phyloP scores from a whole-genome alignment of 2,113 vertebrate species.

The Bubalus kerabau region DNA sequence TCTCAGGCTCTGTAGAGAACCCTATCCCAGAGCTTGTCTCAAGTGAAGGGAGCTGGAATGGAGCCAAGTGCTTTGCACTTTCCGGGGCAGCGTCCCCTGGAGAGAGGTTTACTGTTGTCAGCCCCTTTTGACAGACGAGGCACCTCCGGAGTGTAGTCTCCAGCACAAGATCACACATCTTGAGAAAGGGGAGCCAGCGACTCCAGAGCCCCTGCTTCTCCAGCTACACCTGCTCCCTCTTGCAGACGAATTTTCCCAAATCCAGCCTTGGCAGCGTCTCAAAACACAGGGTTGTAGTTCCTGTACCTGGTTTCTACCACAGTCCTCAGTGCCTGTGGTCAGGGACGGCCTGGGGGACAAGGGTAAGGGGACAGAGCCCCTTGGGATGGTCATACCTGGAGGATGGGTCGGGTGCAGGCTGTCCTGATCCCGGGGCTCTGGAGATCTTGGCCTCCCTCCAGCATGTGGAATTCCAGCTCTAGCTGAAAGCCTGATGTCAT shows the following conservation, averaged over 20 bases:
- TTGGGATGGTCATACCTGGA: neutral
- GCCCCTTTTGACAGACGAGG: neutral
- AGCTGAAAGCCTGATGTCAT: neutral
- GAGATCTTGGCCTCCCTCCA: neutral
- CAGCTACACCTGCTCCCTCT: neutral
- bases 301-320: neutral
- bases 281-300: neutral
- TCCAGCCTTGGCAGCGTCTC: neutral
- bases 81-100: fast-evolving
- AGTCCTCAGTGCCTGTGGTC: neutral
- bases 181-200: neutral
- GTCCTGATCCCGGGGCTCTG: neutral
- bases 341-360: no score
- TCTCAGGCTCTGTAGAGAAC: neutral
- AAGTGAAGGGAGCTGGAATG: neutral
- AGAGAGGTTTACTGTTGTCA: neutral
- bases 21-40: neutral
- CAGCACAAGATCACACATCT: no score
- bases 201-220: neutral
- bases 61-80: neutral
- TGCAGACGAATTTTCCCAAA: neutral
- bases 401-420: neutral
- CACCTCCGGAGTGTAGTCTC: neutral
- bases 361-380: neutral
- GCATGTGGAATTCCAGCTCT: neutral